Evolutionary conservation across 2,797 vertebrate genomes (phyloP).

Genomic region (Pipistrellus kuhlii): DNA sequence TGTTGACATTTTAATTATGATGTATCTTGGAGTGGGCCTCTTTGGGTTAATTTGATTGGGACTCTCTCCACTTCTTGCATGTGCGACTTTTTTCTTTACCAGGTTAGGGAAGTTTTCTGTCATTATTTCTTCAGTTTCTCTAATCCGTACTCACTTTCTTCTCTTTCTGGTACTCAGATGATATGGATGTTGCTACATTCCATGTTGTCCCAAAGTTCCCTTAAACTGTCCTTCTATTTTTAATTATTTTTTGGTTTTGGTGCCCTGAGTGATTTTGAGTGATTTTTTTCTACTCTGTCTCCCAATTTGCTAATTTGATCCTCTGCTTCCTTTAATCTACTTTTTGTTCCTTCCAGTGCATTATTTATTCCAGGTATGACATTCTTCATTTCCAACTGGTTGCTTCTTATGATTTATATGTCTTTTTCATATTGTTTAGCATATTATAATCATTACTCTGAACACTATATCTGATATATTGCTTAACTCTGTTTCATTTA

Average conservation of each 20-base stretch:
- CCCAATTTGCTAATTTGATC: neutral
- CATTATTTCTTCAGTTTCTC: neutral
- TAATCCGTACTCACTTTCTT: neutral
- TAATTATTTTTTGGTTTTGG: neutral
- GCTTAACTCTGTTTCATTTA: neutral
- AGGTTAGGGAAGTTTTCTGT: neutral
- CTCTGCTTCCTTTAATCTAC: neutral
- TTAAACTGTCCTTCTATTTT: neutral
- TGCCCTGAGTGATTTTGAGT: neutral
- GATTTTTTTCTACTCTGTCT: neutral
- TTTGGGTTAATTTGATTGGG: neutral
- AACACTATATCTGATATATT: no score
- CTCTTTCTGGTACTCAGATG: neutral
- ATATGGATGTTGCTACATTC: neutral
- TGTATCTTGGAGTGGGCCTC: neutral
- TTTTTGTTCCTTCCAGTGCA: neutral
- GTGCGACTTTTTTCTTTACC: neutral
- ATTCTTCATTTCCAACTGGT: neutral
- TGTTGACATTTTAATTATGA: neutral
- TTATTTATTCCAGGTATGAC: neutral
- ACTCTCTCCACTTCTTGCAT: neutral
- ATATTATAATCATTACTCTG: neutral
- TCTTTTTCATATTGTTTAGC: neutral
- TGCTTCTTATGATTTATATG: neutral
- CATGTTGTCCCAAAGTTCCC: neutral